Base-by-base conservation (phyloP, 2,113 vertebrate species). In the Halcyon senegalensis region DNA sequence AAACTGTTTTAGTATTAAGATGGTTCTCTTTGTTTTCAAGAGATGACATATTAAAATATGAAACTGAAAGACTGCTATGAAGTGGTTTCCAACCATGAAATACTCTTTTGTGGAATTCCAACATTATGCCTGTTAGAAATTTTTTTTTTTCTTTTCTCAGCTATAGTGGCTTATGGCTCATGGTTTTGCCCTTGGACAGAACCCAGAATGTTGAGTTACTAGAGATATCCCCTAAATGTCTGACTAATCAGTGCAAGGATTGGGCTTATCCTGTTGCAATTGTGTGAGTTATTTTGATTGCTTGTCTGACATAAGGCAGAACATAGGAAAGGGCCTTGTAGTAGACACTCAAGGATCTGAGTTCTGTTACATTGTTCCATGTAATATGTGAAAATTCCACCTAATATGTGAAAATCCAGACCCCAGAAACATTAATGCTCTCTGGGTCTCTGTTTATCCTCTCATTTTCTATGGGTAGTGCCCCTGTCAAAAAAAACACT, bases 1-100 rank as follows among this genome's bases (percentile, higher is more conserved):
- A 96, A 96, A 95, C 93, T 84, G 15, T 83, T 92, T 84, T 95
- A 90, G 92, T 89, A 84, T 95, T 58, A 8, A 82, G 73, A 89
- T 68, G 62, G 80, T 79, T 96, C 58, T 87, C 73, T 93, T 90
- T 93, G 69, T 78, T 96, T 89, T 96, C 90, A 69, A 30, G 37
- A 79, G 69, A 94, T 89, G 83, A 76, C 80, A 69, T 70, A 91
- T 76, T 89, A 37, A 84, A 93, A 89, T 79, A 86, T 35, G 62
- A 91, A 90, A 82, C 37, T 28, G 91, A 68, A 91, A 78, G 63
- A 62, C 89, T 89, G 62, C 70, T 93, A 62, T 72, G 82, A 85
- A 81, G 84, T 86, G 41, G 10, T 96, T 90, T 89, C 74, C 80
- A 84, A 50, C 18, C 73, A 67, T 66, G 30, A 75, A 82, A 84